Evolutionary conservation across 2,113 vertebrate species (phyloP), one percentile per base, ranked within the genome.

Genomic region (Saguinus midas): DNA sequence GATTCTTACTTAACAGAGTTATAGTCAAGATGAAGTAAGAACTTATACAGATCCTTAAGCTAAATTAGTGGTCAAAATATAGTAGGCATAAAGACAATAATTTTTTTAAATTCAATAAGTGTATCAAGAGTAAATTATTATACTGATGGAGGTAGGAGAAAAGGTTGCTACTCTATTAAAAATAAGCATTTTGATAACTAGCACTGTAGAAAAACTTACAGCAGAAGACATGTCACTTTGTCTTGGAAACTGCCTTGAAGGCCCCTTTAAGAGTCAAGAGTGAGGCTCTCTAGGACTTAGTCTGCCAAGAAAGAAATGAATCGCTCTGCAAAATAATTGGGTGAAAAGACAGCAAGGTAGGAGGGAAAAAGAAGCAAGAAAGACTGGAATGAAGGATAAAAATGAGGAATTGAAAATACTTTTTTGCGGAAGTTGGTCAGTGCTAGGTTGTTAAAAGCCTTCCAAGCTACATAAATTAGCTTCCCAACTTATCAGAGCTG

Each of bases 161-260:
- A 94, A 79, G 76, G 9, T 14, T 89, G 1, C 11, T 45, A 2
- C 27, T 92, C 29, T 79, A 35, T 70, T 97, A 70, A 76, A 84
- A 95, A 80, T 21, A 50, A 90, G 35, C 6, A 25, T 7, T 82
- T 57, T 23, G 13, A 83, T 37, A 27, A 81, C 18, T 52, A 70
- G 12, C 11, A 52, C 29, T 16, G 13, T n/a, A 61, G 50, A 45
- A 79, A 79, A 37, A 78, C 55, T 43, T 95, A 1, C 57, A 66
- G 50, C 52, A 88, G 55, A 20, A 91, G 35, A 88, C 6, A 18
- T 81, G 23, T 12, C 16, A 40, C 7, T 81, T 86, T 86, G 23
- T 72, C 94, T 95, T 92, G 58, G 73, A 95, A 94, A 94, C 86
- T 70, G 43, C n/a, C 66, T 50, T 8, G 8, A 78, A 94, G 48